Base-by-base conservation (phyloP, 1,140 invertebrate species). In the Microplitis mediator region DNA sequence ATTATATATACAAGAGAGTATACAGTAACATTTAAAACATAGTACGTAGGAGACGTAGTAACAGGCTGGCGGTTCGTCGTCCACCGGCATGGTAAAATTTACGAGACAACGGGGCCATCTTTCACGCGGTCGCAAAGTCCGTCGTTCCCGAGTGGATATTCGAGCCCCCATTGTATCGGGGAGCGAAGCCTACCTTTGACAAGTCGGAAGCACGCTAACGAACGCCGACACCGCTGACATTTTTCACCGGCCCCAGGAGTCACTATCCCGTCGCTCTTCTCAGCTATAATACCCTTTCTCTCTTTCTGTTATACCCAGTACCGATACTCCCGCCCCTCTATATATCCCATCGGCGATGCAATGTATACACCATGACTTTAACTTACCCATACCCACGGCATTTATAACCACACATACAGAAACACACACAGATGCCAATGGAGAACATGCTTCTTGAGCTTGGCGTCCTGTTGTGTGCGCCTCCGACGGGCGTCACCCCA, bases 191-290 rank as follows among this genome's bases (percentile, higher is more conserved):
- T 71, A 71, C 69, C 69, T 71, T 71, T 71, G 69, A 71, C 61
- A 71, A 71, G 69, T 71, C 69, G 69, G 69, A 71, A 71, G 69
- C 62, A 71, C 69, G 69, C 69, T 71, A 71, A 71, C 69, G 69
- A 71, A 71, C 69, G 69, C 61, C 61, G 32, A 71, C 61, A 62
- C 69, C 60, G 51, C 50, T n/a, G 51, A 71, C 69, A 71, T 71
- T 71, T 71, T 71, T 71, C 69, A 71, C 61, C 62, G 65, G 50
- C 45, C 51, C 65, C 36, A 64, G 39, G 60, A 62, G 60, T 62
- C 60, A 62, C 60, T 62, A 62, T 35, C 60, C 32, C 60, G 31
- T 35, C 32, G 32, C 50, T 67, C 52, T 54, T 45, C 65, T 64
- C 62, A 23, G 13, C 39, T 50, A 23, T 32, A 13, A 31, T 32